Evolutionary conservation across 2,888 invertebrate genomes (phyloP), one percentile per base, ranked within the genome.

Genomic region (Stenurella melanura): DNA sequence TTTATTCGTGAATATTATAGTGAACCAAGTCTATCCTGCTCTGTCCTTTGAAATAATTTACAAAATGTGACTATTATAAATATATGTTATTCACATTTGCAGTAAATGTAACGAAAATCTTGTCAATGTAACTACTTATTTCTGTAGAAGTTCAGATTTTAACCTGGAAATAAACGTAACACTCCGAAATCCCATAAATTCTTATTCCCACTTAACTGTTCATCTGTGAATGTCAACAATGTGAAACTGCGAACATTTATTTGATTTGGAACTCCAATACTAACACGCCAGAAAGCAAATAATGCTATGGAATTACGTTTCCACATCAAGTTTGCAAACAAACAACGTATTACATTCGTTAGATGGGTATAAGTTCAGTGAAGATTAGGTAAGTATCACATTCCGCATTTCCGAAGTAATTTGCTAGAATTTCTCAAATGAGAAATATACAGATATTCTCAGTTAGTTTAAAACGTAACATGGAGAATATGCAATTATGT

Each of bases 321-420:
- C 64, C 18, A 42, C 64, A 50, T 66, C 64, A 66, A 66, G 38
- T 50, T 42, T 19, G 58, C 58, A 19, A 58, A 66, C 42, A 66
- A 66, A 66, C 64, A 66, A 42, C 64, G 38, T 19, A 19, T 66
- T 66, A 42, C 34, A 34, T 63, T 63, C 61, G 61, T 63, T 63
- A 63, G 61, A 63, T 30, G 34, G 61, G 61, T 63, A 34, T 30
- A 63, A 63, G 61, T 63, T 63, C n/a, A 30, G 17, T 30, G 34
- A 63, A 63, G 61, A 63, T 63, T 63, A 63, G 61, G 30, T 34
- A 17, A 63, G 34, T 63, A 30, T 63, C 61, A 11, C 34, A 63
- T 63, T 34, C 61, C 61, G n/a, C 61, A 63, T 61, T 61, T 61
- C 61, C 18, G 34, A 17, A 34, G 61, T 34, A 63, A 63, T 63